Evolutionary conservation across 2,888 invertebrate genomes (phyloP).

Genomic region (Acanthacorydalis orientalis): DNA sequence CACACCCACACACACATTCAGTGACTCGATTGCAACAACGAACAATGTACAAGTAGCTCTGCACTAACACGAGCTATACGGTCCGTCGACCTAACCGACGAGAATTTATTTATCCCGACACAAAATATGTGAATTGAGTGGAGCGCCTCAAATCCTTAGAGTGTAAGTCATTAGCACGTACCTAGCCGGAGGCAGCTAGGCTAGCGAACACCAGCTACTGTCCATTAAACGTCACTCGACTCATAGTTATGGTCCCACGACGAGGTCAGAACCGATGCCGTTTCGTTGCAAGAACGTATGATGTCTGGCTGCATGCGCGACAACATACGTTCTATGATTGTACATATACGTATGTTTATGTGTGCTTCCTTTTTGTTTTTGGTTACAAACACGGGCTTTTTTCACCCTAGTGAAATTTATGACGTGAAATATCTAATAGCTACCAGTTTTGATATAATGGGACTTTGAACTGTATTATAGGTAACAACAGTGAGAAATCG

Average conservation of each 20-base stretch:
- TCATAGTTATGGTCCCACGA: slow-evolving; percentile 1
- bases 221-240: slow-evolving; percentile 2
- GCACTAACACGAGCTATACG: neutral
- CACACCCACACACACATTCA: neutral
- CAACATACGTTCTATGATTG: no score
- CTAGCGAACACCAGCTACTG: neutral
- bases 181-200: neutral
- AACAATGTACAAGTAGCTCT: neutral
- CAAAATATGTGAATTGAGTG: slow-evolving; percentile 5
- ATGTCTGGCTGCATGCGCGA: no score
- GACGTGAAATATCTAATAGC: no score
- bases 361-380: no score
- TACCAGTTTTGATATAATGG: no score
- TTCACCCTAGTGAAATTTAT: no score
- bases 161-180: slow-evolving; percentile 7
- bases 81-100: no score
- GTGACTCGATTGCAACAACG: neutral
- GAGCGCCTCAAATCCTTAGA: slow-evolving; percentile 3
- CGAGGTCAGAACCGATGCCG: neutral
- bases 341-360: no score
- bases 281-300: no score
- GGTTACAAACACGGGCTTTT: no score
- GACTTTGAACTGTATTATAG: no score
- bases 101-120: slow-evolving; percentile 3
- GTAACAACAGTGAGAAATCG: no score